Evolutionary conservation across 2,888 invertebrate species (phyloP), one percentile per base, ranked within the genome.

Genomic region (Conops quadrifasciatus): DNA sequence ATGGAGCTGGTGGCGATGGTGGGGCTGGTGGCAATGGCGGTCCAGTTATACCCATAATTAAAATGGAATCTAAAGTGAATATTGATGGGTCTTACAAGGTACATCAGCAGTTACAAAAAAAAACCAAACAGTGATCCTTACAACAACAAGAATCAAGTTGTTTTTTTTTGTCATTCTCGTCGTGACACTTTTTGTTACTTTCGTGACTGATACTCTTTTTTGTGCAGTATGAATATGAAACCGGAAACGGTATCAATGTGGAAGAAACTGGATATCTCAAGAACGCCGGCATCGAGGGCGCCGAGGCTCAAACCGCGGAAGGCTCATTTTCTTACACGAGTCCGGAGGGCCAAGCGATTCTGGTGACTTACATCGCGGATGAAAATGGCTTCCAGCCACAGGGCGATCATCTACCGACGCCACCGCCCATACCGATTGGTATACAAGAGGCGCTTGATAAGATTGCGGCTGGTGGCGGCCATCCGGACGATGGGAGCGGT

Each of bases 401-500:
- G 70, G 93, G 94, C 49, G 91, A 90, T 63, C 93, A 94, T 84
- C 86, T 94, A 59, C 94, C 94, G 16, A 94, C 93, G 11, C 92
- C 94, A 4, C 94, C 93, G n/a, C 93, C 94, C 24, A 91, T 93
- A 76, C 93, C 93, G 11, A 88, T 89, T 67, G 93, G 91, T 76
- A 93, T 93, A 76, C 90, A 90, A 79, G 85, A 85, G 73, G 82
- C 83, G 0, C 75, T 85, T 62, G 84, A 83, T 72, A 81, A 80
- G 72, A 78, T 83, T 67, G 83, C 82, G 15, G 82, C 83, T 15
- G 78, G 79, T 21, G 84, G 84, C 13, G 83, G 83, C 1, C 83
- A 83, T 75, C 82, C 81, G 9, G 83, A 76, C 67, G 81, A 80
- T 73, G 83, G 83, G 51, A 77, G 75, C 59, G 78, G 78, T 24